Evolutionary conservation across 2,113 vertebrate genomes (phyloP), one percentile per base, ranked within the genome.

Genomic region (Anser cygnoides): DNA sequence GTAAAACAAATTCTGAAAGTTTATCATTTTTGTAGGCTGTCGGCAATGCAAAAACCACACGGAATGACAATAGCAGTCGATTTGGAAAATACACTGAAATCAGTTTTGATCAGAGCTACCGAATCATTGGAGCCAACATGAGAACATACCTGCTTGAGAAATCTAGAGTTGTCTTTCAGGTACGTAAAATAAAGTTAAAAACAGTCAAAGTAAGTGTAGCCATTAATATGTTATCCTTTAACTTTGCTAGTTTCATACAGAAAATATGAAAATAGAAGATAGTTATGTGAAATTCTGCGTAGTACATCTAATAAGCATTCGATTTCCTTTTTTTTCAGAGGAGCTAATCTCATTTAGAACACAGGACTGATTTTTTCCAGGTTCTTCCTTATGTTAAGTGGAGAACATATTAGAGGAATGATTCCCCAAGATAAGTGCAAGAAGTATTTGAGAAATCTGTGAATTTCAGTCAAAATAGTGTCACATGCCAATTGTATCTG

Each of bases 51-150:
- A 99, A 99, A 97, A 99, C 99, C 28, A 99, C 99, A 7, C 98
- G 99, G 78, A 99, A 99, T 58, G 99, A 99, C 96, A 99, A 99
- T 92, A 99, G 99, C 96, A 99, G 99, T 83, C 98, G 99, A 3
- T 99, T 99, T 97, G 99, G 99, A 80, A 99, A 99, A 96, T 99
- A 99, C 97, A 99, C 98, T 2, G 99, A 99, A 97, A 99, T 99
- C 97, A 99, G 99, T 95, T 99, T 99, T 91, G 99, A 99, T 95
- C 97, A 21, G 85, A 97, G 68, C 72, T 98, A 99, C 94, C 98
- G 98, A 87, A 99, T 99, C 93, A 99, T 99, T 50, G 99, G 99
- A 3, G 99, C 99, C 16, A 99, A 99, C 96, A 99, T 99, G 99
- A 99, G 99, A 95, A 99, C 99, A 0, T 99, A 99, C 89, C 98